Percentiles rank a stretch among this genome's conserved stretches.
phyloP scores from a whole-genome alignment of 2,888 invertebrate species.

The Idaea biselata region DNA sequence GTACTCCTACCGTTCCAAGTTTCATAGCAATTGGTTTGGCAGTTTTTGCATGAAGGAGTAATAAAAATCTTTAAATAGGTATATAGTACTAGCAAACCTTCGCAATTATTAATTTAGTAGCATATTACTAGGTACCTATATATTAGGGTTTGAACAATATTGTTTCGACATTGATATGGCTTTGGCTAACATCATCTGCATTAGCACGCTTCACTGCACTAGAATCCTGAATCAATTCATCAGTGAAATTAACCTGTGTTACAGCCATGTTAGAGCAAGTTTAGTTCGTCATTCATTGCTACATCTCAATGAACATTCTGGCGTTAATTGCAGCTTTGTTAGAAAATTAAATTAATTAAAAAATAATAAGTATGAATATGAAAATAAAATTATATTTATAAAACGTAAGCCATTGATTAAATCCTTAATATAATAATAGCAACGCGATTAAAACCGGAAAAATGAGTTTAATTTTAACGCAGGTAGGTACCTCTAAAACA shows the following conservation, averaged over 20 bases:
- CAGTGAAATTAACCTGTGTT: slow-evolving; percentile 22
- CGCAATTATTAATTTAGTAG: not conserved
- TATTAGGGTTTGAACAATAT: not conserved
- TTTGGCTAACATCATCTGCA: not conserved
- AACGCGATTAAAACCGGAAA: too few relatives aligned
- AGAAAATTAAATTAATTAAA: not conserved
- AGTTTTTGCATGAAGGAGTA: too few relatives aligned
- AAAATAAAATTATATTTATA: too few relatives aligned
- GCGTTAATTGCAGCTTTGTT: not conserved
- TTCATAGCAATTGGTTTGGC: not conserved
- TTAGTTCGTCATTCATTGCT: not conserved
- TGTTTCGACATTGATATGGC: not conserved
- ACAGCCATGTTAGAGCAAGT: slow-evolving; percentile 60
- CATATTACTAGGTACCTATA: not conserved
- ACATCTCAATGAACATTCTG: not conserved
- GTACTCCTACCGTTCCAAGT: not conserved
- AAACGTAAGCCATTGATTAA: too few relatives aligned
- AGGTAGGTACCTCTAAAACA: not conserved
- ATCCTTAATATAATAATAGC: too few relatives aligned
- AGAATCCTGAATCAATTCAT: not conserved
- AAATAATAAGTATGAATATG: too few relatives aligned
- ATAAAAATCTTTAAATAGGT: too few relatives aligned
- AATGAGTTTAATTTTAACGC: not conserved
- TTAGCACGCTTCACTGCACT: not conserved
- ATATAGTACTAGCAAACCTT: not conserved